phyloP scores from a whole-genome alignment of 2,888 invertebrate species.

The Parelbella ahira region DNA sequence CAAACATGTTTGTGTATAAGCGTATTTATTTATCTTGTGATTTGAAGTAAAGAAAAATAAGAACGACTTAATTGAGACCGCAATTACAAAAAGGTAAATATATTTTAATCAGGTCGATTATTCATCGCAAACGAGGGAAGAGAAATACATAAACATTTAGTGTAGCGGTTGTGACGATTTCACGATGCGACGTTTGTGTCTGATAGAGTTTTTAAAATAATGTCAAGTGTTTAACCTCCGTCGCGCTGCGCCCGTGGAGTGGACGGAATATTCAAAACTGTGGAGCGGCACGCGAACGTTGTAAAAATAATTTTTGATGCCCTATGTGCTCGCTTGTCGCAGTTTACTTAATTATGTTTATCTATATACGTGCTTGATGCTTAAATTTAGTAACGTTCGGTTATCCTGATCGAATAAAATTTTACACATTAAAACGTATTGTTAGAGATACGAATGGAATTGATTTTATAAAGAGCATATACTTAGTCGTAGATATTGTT shows the following conservation, averaged over 20 bases:
- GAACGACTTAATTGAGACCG: no score
- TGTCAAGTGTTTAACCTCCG: conserved; percentile 17
- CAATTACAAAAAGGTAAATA: neutral
- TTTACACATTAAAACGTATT: no score
- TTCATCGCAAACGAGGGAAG: conserved; percentile 8
- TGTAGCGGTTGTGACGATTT: conserved; percentile 7
- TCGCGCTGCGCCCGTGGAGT: conserved; percentile 13
- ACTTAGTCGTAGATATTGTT: no score
- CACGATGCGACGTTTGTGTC: conserved; percentile 8
- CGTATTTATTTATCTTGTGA: no score
- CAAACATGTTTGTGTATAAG: no score
- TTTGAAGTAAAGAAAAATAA: no score
- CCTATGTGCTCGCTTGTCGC: neutral
- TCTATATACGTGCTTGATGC: no score
- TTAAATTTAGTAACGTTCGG: no score
- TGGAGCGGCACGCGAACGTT: conserved; percentile 10
- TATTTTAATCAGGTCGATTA: conserved; percentile 6
- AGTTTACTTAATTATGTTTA: neutral
- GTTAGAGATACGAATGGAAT: no score
- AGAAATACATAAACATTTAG: conserved; percentile 19
- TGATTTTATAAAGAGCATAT: no score
- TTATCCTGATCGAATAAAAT: no score
- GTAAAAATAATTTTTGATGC: conserved; percentile 13
- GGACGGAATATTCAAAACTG: conserved; percentile 19
- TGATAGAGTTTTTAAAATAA: conserved; percentile 23